Conservation (phyloP, 2,113 vertebrate species). For the Callithrix jacchus region DNA sequence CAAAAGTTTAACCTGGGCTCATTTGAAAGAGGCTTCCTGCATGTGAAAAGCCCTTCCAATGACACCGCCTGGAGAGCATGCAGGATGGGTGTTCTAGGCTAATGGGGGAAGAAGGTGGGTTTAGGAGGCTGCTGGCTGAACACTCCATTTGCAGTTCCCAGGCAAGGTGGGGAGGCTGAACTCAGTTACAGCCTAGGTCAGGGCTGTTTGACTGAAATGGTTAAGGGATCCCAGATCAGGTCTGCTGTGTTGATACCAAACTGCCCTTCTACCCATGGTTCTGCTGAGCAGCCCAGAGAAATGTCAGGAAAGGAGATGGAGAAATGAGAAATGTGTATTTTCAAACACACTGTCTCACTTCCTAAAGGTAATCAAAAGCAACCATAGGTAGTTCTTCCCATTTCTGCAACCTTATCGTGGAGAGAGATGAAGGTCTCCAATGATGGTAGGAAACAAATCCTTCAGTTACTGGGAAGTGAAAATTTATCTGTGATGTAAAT, state of each 20-base stretch:
- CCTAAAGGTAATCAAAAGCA: not conserved
- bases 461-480: not conserved
- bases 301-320: not conserved
- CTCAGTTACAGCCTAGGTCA: not conserved
- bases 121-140: not conserved
- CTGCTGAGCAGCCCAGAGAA: not conserved
- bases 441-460: not conserved
- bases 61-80: not conserved
- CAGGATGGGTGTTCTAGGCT: accelerated
- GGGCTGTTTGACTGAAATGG: not conserved
- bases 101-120: not conserved
- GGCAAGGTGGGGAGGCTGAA: not conserved
- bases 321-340: not conserved
- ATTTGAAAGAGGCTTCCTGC: no score
- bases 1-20: no score
- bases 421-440: not conserved
- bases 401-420: not conserved
- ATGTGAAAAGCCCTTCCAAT: not conserved
- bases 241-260: not conserved
- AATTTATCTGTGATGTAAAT: not conserved
- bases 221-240: not conserved
- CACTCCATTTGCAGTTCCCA: not conserved
- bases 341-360: not conserved
- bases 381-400: not conserved
- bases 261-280: not conserved